Conservation (phyloP, 2,888 invertebrate genomes). For the Polydrusus tereticollis region DNA sequence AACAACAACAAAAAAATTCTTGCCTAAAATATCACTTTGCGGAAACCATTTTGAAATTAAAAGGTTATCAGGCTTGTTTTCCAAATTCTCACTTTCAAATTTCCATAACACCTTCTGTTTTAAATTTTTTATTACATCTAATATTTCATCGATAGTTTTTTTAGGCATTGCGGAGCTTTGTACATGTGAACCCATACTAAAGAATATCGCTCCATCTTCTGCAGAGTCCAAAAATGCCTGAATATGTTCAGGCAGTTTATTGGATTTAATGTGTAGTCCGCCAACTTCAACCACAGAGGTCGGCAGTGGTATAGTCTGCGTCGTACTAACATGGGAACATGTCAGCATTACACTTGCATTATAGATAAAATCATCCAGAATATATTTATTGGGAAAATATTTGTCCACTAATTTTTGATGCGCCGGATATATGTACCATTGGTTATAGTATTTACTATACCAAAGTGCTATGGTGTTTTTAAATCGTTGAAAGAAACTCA, state of each 20-base stretch:
- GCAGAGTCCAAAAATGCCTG: constrained; percentile 62
- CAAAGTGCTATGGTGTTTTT: constrained; percentile 66
- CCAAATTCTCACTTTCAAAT: constrained; percentile 61
- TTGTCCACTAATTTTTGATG: constrained; percentile 57
- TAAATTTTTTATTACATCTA: constrained; percentile 62
- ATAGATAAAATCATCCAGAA: constrained; percentile 55
- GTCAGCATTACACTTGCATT: constrained; percentile 58
- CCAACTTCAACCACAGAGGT: constrained; percentile 72
- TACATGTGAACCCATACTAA: constrained; percentile 66
- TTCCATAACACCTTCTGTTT: constrained; percentile 67
- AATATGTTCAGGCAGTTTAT: constrained; percentile 57
- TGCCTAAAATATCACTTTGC: constrained; percentile 61
- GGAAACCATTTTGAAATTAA: constrained; percentile 64
- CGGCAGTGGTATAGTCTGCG: constrained; percentile 67
- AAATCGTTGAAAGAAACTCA: constrained; percentile 70
- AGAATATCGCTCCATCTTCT: constrained; percentile 63
- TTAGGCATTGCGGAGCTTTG: constrained; percentile 60
- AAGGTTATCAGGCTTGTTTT: constrained; percentile 62
- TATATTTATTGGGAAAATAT: constrained; percentile 58
- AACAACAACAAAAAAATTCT: not conserved
- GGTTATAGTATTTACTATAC: constrained; percentile 53
- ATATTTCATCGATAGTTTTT: constrained; percentile 57
- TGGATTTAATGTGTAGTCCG: constrained; percentile 66
- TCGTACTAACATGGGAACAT: constrained; percentile 69
- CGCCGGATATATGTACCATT: constrained; percentile 52